These are phyloP conservation scores for Sorex maritimensis DNA, from an alignment of 2,797 vertebrate genomes.

Conservation along the genomic window DNA sequence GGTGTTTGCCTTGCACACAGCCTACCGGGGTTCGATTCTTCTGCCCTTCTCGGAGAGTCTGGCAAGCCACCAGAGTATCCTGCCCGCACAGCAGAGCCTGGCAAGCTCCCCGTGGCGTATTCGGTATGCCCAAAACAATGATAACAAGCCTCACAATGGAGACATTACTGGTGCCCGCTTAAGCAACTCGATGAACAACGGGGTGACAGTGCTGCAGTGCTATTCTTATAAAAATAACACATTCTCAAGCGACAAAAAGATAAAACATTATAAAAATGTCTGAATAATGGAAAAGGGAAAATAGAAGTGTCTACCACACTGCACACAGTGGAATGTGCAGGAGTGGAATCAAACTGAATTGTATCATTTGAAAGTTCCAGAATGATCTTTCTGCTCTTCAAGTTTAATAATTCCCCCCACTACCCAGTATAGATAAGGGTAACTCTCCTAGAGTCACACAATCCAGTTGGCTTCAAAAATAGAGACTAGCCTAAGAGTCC, in stretches of 20 bases:
- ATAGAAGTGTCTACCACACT: neutral
- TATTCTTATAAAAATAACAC: slow-evolving; percentile 38
- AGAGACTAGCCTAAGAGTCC: neutral
- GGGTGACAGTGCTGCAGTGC: no score
- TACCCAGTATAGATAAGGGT: neutral
- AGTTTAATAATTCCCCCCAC: neutral
- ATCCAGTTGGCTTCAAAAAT: slow-evolving; percentile 18
- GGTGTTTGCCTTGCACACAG: no score
- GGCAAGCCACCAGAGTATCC: no score
- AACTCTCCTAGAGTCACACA: neutral
- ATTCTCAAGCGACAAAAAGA: neutral
- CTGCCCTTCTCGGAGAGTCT: no score
- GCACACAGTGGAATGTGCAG: neutral
- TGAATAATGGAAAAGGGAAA: neutral
- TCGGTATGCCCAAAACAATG: no score
- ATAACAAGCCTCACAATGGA: no score
- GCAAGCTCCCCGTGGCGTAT: no score
- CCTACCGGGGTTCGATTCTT: no score
- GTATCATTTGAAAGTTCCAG: neutral
- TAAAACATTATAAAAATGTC: neutral
- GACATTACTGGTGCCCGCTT: no score
- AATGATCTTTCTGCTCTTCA: neutral
- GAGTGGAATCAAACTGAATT: neutral
- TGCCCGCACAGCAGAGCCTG: no score
- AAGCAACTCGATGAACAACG: no score